A percentile compares a stretch with the other conserved stretches of the same genome.
Evolutionary conservation across 64 coral and sea anemone genomes (phyloP).

Genomic region (Hydrozoanthus tunicans): DNA sequence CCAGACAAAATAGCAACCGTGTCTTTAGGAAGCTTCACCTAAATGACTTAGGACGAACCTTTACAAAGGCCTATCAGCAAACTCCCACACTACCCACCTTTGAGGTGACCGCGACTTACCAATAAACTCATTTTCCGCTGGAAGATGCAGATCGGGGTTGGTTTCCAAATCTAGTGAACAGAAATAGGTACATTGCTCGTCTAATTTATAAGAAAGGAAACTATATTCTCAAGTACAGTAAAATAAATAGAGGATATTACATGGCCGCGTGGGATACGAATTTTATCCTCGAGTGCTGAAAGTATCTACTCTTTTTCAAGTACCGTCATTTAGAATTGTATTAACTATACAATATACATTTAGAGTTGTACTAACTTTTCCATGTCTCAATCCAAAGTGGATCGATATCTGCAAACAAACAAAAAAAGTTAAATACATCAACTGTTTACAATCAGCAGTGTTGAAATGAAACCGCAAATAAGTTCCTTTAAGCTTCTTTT

Average conservation of each 20-base stretch:
- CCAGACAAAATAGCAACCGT: no score
- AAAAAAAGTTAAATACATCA: background rate
- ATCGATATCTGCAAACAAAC: slow-evolving; percentile 68
- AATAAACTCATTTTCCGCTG: slow-evolving; percentile 75
- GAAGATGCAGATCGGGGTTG: slow-evolving; percentile 75
- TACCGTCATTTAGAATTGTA: background rate
- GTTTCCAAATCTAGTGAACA: slow-evolving; percentile 57
- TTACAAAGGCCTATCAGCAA: no score
- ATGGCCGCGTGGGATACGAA: no score
- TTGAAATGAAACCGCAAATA: no score
- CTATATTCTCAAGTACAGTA: background rate
- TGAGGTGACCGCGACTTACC: slow-evolving; percentile 22
- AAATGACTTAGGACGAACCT: no score
- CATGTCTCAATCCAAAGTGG: slow-evolving; percentile 66
- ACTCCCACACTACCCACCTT: no score
- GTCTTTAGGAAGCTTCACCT: no score
- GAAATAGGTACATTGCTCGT: background rate
- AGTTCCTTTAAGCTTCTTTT: no score
- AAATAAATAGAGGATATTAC: background rate
- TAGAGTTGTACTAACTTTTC: slow-evolving; percentile 65
- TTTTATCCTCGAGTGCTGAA: no score
- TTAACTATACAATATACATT: background rate
- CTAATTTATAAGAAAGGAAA: background rate
- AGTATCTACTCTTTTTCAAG: background rate
- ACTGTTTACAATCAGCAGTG: background rate